These are phyloP conservation scores for Ptychodera flava DNA, from an alignment of 35 echinoderm and acorn worm species.

Conservation along the genomic window DNA sequence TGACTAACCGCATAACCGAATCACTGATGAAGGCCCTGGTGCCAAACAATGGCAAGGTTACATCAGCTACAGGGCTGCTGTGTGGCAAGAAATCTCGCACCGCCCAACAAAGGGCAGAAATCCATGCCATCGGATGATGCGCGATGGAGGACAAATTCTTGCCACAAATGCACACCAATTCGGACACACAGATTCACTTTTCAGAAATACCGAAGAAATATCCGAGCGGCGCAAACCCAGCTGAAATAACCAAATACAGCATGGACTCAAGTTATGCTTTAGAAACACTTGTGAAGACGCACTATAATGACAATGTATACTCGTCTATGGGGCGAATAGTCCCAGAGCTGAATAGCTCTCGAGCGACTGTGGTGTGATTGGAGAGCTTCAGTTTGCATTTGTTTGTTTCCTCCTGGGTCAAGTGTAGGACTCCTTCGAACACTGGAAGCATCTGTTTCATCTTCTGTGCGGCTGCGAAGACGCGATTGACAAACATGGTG, in stretches of 20 bases:
- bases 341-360: no score
- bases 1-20: slow-evolving; percentile 71
- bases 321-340: no score
- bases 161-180: slow-evolving; percentile 78
- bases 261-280: slow-evolving; percentile 67
- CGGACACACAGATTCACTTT: slow-evolving; percentile 78
- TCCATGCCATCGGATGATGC: slow-evolving; percentile 33
- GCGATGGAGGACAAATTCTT: slow-evolving; percentile 46
- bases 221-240: slow-evolving; percentile 55
- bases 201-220: slow-evolving; percentile 73
- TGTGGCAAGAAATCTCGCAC: slow-evolving; percentile 61
- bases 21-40: slow-evolving; percentile 16
- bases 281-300: slow-evolving; percentile 27
- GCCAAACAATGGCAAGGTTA: slow-evolving; percentile 59
- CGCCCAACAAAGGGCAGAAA: slow-evolving; percentile 51
- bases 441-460: slow-evolving; percentile 85
- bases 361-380: slow-evolving; percentile 42
- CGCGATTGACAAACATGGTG: slow-evolving; percentile 42
- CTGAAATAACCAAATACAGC: slow-evolving; percentile 79
- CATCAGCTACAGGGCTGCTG: slow-evolving; percentile 75
- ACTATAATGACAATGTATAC: slow-evolving; percentile 39
- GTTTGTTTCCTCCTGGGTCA: slow-evolving; percentile 95
- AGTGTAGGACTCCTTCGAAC: slow-evolving; percentile 95
- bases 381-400: slow-evolving; percentile 91
- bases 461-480: slow-evolving; percentile 74